Conservation (phyloP, 2,888 invertebrate genomes). For the Caenorhabditis angaria region DNA sequence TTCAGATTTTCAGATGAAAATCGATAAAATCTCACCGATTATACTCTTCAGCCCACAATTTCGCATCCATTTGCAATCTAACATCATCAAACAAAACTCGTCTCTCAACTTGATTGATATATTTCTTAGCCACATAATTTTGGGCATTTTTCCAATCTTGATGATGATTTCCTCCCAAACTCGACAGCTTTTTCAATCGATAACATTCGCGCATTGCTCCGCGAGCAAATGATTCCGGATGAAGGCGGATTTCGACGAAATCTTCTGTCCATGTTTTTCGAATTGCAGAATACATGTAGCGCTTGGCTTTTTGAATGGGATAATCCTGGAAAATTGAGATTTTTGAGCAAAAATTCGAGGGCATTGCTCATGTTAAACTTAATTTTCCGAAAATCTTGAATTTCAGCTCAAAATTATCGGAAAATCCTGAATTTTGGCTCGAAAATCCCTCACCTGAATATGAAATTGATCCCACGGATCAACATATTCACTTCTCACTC, state of each 20-base stretch:
- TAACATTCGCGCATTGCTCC: conserved; percentile 77
- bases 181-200: conserved; percentile 74
- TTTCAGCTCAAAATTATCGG: too few species aligned
- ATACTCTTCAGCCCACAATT: conserved; percentile 77
- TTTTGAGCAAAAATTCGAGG: too few species aligned
- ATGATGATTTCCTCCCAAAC: conserved; percentile 70
- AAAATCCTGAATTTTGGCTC: too few species aligned
- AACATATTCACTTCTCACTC: conserved; percentile 55
- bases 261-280: conserved; percentile 75
- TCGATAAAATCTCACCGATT: conserved; percentile 74
- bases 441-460: conserved; percentile 73
- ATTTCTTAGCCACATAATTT: conserved; percentile 77
- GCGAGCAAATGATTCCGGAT: conserved; percentile 75
- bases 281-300: conserved; percentile 76
- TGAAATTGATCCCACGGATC: conserved; percentile 76
- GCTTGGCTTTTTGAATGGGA: conserved; percentile 73
- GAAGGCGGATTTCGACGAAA: conserved; percentile 73
- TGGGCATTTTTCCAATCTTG: conserved; percentile 75
- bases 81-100: conserved; percentile 77
- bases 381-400: too few species aligned
- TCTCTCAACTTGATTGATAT: conserved; percentile 74
- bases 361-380: too few species aligned
- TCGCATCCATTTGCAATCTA: conserved; percentile 77
- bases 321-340: conserved; percentile 71
- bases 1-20: background rate